These are phyloP conservation scores for Parapsyche elsis DNA, from an alignment of 1,140 invertebrate genomes.

Conservation along the genomic window DNA sequence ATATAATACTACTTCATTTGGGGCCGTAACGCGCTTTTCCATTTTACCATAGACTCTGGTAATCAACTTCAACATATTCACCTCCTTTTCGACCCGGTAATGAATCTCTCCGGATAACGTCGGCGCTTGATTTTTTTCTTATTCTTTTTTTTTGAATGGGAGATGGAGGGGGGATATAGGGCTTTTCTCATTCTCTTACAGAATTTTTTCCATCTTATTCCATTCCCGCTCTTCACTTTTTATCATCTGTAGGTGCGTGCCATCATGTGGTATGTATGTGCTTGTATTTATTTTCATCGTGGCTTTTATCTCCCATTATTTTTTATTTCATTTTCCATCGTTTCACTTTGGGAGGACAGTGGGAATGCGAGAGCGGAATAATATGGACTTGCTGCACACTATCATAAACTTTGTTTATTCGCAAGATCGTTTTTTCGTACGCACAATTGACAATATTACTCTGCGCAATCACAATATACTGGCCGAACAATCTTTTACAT, in stretches of 20 bases:
- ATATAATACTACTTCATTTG: conserved; percentile 28
- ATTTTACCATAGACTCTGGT: not conserved
- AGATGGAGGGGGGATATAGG: not conserved
- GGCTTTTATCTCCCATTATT: conserved; percentile 30
- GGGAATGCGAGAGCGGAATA: not conserved
- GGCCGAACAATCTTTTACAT: not conserved
- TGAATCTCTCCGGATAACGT: conserved; percentile 7
- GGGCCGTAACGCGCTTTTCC: conserved; percentile 13
- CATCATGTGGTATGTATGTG: not conserved
- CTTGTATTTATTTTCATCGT: conserved; percentile 15
- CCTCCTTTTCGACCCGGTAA: conserved; percentile 1
- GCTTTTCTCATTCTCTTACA: not conserved
- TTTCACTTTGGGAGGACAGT: not conserved
- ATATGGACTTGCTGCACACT: not conserved
- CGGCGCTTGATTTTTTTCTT: conserved; percentile 12
- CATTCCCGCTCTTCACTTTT: not conserved
- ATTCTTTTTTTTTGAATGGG: not conserved
- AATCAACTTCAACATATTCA: conserved; percentile 14
- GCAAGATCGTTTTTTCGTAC: not conserved
- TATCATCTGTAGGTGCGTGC: not conserved
- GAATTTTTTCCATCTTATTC: not conserved
- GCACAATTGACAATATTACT: conserved; percentile 12
- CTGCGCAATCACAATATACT: not conserved
- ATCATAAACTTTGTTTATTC: conserved; percentile 27
- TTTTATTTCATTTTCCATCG: conserved; percentile 31